These are phyloP conservation scores for Nephrotoma guestfalica DNA, from an alignment of 2,888 invertebrate species.

Conservation along the genomic window DNA sequence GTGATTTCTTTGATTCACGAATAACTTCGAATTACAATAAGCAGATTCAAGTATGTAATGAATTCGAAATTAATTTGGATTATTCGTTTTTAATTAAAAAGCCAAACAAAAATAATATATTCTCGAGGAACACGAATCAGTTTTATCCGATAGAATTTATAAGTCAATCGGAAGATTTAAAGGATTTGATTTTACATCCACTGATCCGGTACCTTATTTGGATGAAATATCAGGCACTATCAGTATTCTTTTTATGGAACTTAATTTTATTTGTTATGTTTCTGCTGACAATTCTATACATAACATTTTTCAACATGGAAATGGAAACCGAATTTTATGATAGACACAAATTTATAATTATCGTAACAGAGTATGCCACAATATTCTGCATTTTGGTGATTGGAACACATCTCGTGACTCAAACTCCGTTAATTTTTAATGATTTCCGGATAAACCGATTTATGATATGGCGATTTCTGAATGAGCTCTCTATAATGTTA, in stretches of 20 bases:
- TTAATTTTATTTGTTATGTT: neutral
- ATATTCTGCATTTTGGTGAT: neutral
- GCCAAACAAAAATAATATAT: slow-evolving; percentile 28
- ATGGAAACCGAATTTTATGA: neutral
- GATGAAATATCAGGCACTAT: slow-evolving; percentile 52
- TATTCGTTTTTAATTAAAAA: slow-evolving; percentile 48
- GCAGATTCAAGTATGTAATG: slow-evolving; percentile 40
- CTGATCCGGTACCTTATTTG: slow-evolving; percentile 64
- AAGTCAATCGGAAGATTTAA: slow-evolving; percentile 49
- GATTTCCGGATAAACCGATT: neutral
- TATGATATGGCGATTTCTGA: neutral
- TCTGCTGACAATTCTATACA: neutral
- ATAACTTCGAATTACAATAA: slow-evolving; percentile 48
- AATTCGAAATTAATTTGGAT: slow-evolving; percentile 57
- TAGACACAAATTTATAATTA: neutral
- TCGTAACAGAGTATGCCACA: neutral
- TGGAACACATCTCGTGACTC: neutral
- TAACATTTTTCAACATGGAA: neutral
- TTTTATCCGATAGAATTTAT: slow-evolving; percentile 61
- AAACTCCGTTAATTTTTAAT: neutral
- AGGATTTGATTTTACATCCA: slow-evolving; percentile 60
- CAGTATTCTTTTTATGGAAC: neutral
- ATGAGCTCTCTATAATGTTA: neutral
- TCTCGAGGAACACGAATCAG: slow-evolving; percentile 37
- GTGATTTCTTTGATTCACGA: slow-evolving; percentile 59